Evolutionary conservation across 1,140 invertebrate species (phyloP).

Genomic region (Oreohelix idahoensis): DNA sequence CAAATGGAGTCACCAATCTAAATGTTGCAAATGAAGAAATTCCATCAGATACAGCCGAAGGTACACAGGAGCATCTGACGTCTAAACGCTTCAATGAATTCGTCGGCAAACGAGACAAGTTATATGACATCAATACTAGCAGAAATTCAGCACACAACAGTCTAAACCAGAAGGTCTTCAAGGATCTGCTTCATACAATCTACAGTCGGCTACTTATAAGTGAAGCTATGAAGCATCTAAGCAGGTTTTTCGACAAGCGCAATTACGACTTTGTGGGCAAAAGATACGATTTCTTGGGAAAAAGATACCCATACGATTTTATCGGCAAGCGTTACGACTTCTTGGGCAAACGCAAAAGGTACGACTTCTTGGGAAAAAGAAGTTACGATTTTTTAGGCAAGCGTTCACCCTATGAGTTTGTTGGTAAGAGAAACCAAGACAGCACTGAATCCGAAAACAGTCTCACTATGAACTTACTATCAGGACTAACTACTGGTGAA

Average conservation of each 20-base stretch:
- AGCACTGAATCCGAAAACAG: neutral
- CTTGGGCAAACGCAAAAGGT: neutral
- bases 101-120: neutral
- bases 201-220: neutral
- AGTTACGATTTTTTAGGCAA: slow-evolving; percentile 25
- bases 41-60: neutral
- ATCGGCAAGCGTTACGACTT: slow-evolving; percentile 24
- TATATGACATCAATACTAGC: neutral
- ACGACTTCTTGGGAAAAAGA: slow-evolving; percentile 14
- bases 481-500: too few species aligned
- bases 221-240: neutral
- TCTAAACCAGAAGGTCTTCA: neutral
- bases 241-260: neutral
- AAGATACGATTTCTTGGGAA: neutral
- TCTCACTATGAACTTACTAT: too few species aligned
- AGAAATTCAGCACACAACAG: neutral
- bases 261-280: neutral
- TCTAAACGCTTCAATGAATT: neutral
- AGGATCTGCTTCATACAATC: neutral
- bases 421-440: neutral
- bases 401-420: slow-evolving; percentile 5
- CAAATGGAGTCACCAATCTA: neutral
- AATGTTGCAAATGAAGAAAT: neutral
- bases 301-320: neutral
- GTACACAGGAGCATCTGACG: neutral